Base-by-base conservation (phyloP, 1,140 invertebrate genomes). In the Drosophila virilis region DNA sequence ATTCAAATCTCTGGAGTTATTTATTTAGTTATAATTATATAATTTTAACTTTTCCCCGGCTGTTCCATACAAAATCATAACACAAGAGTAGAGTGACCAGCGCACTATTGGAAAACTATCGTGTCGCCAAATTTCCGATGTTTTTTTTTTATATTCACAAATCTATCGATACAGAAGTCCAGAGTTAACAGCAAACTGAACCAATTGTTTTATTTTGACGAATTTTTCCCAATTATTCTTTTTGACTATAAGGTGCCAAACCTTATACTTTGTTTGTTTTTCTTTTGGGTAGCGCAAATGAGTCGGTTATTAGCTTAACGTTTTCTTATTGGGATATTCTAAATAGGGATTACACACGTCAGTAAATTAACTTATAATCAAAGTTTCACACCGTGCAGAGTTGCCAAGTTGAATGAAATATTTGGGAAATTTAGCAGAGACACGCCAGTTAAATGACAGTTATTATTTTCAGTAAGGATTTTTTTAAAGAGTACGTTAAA, bases 11-110 rank as follows among this genome's bases (percentile, higher is more conserved):
- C 13, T 15, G 6, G 9, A 43, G 13, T n/a, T 32, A 32, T 32
- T 67, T 73, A 17, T 59, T 46, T 35, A 59, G 43, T 61, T 61
- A 61, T 61, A 58, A 67, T 72, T 72, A 70, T 70, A 60, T 73
- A 67, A 68, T 67, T 35, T 68, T 32, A 52, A 46, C 13, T 46
- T 54, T 51, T 17, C 37, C 32, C 52, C 69, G 69, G 69, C 64
- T 33, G 33, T 13, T 50, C 35, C 33, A 45, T 64, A 55, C 60
- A 70, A 70, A 70, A 70, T 46, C 51, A 64, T 70, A 70, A 55
- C 59, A 70, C 33, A 64, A 64, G 13, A 55, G 37, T 22, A 65
- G 60, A 35, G 51, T 64, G 60, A 71, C 68, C 68, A 70, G 17
- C 58, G n/a, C 9, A 9, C n/a, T 45, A 32, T 28, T 6, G 57